Evolutionary conservation across 2,797 vertebrate genomes (phyloP).

Genomic region (Zalophus californianus): DNA sequence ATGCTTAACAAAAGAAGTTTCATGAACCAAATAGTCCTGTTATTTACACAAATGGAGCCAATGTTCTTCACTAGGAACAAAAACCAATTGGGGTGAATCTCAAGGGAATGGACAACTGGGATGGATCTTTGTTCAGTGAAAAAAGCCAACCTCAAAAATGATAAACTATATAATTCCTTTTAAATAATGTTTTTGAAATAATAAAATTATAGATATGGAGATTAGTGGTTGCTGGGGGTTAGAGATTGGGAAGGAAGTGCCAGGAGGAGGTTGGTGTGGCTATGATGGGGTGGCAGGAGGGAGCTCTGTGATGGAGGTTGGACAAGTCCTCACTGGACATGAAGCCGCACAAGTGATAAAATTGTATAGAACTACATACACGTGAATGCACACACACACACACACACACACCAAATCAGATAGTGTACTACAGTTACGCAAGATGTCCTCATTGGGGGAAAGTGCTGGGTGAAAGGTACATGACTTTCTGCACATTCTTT

Average conservation of each 20-base stretch:
- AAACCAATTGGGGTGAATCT: neutral
- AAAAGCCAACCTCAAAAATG: neutral
- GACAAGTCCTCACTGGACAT: no score
- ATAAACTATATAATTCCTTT: neutral
- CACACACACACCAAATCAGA: neutral
- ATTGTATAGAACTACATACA: neutral
- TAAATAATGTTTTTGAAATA: slow-evolving; percentile 51
- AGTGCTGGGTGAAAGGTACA: neutral
- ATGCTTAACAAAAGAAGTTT: neutral
- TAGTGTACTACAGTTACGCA: neutral
- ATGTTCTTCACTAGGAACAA: neutral
- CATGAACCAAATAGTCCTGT: neutral
- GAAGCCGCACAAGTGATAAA: neutral
- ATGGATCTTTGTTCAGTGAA: neutral
- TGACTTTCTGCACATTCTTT: neutral
- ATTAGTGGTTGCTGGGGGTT: neutral
- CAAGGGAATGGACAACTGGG: neutral
- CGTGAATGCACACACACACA: no score
- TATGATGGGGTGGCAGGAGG: neutral
- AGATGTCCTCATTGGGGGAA: neutral
- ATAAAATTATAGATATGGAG: neutral
- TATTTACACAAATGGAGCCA: neutral
- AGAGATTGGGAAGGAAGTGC: neutral
- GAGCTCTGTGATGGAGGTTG: no score
- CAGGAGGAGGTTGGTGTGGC: neutral